These are phyloP conservation scores for Pollachius pollachius DNA, from an alignment of 2,113 vertebrate species.

Conservation along the genomic window DNA sequence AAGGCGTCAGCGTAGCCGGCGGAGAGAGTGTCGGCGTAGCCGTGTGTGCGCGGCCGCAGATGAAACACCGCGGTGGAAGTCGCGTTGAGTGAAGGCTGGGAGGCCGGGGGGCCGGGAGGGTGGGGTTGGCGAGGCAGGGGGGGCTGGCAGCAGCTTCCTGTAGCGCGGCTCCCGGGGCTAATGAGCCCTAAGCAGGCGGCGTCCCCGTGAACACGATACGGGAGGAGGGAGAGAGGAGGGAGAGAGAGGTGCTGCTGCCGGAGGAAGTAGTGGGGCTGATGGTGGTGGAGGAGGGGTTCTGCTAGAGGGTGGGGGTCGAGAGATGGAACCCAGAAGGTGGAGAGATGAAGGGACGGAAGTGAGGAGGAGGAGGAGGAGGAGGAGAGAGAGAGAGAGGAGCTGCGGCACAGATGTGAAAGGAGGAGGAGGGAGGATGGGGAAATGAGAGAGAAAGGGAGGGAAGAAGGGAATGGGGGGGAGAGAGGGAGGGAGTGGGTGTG, in stretches of 20 bases:
- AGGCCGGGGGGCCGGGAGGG: constrained; percentile 55
- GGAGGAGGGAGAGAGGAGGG: constrained; percentile 58
- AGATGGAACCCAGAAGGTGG: no score
- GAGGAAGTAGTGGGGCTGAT: no score
- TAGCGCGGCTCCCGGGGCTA: constrained; percentile 56
- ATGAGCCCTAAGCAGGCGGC: constrained; percentile 68
- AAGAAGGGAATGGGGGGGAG: constrained; percentile 1
- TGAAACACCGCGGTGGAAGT: constrained; percentile 56
- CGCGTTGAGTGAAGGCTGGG: constrained; percentile 55
- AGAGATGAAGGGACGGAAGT: constrained; percentile 1
- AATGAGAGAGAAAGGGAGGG: constrained; percentile 18
- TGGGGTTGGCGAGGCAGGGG: constrained; percentile 30
- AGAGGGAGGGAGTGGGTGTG: constrained; percentile 48
- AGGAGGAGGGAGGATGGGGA: not conserved
- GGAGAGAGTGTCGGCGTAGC: not conserved
- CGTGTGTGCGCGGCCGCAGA: constrained; percentile 20
- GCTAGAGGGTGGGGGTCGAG: no score
- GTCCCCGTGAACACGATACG: constrained; percentile 63
- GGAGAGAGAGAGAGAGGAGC: not conserved
- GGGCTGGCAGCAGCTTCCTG: constrained; percentile 68
- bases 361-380: constrained; percentile 14
- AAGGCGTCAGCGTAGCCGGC: not conserved
- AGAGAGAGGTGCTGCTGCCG: not conserved
- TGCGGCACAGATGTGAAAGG: not conserved
- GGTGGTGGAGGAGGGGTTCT: no score